Evolutionary conservation across 2,888 invertebrate species (phyloP).

Genomic region (Mesorhabditis sp.): DNA sequence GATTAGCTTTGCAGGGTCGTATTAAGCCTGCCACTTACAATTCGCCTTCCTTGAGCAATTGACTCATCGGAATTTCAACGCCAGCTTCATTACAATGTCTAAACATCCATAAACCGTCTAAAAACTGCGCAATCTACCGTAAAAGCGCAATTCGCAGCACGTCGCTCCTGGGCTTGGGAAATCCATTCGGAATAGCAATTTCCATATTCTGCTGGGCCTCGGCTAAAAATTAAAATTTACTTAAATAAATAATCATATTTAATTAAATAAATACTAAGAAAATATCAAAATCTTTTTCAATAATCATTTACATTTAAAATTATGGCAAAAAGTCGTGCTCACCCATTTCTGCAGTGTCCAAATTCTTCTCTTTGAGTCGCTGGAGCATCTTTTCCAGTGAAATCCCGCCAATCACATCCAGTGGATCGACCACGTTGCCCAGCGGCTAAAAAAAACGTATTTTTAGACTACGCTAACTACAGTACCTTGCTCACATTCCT

Average conservation of each 20-base stretch:
- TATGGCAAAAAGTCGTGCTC: too few relatives aligned
- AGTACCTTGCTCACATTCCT: constrained; percentile 76
- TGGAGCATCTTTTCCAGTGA: constrained; percentile 40
- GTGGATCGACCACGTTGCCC: constrained; percentile 88
- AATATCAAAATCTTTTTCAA: constrained; percentile 2
- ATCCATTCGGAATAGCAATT: constrained; percentile 72
- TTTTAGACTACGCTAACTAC: too few relatives aligned
- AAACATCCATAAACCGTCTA: background rate
- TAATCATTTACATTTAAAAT: too few relatives aligned
- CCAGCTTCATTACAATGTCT: constrained; percentile 69
- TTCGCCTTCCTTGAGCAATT: constrained; percentile 24
- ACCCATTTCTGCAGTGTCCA: constrained; percentile 42
- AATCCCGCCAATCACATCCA: constrained; percentile 79
- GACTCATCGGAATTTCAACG: constrained; percentile 47
- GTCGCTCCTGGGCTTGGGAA: constrained; percentile 82
- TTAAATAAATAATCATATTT: background rate
- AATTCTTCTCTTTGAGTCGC: constrained; percentile 33
- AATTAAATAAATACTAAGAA: background rate
- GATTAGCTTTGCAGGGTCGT: background rate
- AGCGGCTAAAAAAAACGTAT: constrained; percentile 72
- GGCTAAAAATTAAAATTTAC: constrained; percentile 21
- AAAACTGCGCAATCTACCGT: too few relatives aligned
- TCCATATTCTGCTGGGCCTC: constrained; percentile 22
- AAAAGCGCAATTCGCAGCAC: constrained; percentile 84
- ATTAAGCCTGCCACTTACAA: background rate